Conservation (phyloP, 1,140 invertebrate species). For the Dryas iulia region DNA sequence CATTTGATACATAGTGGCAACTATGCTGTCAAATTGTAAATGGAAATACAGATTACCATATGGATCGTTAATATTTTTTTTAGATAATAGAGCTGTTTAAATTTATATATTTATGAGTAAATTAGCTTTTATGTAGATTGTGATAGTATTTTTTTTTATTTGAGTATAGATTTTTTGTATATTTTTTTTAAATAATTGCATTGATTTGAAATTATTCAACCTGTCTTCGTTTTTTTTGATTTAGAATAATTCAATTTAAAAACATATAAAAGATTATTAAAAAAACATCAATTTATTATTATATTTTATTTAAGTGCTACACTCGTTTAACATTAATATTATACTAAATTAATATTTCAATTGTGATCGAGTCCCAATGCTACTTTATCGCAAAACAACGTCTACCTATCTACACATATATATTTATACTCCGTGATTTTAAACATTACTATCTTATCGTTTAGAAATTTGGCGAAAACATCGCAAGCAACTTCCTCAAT, state of each 20-base stretch:
- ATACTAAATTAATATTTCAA: background rate
- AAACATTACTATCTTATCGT: slow-evolving; percentile 11
- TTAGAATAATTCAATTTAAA: too few species aligned
- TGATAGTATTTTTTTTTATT: too few species aligned
- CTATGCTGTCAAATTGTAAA: background rate
- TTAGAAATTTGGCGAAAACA: slow-evolving; percentile 10
- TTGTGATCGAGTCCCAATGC: background rate
- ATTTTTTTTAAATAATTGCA: too few species aligned
- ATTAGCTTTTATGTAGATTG: too few species aligned
- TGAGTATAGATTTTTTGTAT: too few species aligned
- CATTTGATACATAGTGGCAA: background rate
- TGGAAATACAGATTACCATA: background rate
- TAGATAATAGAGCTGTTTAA: background rate
- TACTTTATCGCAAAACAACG: slow-evolving; percentile 5
- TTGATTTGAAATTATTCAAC: too few species aligned
- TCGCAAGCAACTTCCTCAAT: slow-evolving; percentile 8
- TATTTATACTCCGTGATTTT: slow-evolving; percentile 13
- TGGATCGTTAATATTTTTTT: too few species aligned
- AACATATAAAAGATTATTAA: too few species aligned
- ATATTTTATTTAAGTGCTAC: too few species aligned
- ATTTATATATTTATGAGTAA: too few species aligned
- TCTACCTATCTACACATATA: background rate
- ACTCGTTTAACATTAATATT: background rate
- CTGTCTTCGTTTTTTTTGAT: too few species aligned
- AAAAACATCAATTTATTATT: too few species aligned